Base-by-base conservation (phyloP, 2,113 vertebrate species). In the Alligator sinensis region DNA sequence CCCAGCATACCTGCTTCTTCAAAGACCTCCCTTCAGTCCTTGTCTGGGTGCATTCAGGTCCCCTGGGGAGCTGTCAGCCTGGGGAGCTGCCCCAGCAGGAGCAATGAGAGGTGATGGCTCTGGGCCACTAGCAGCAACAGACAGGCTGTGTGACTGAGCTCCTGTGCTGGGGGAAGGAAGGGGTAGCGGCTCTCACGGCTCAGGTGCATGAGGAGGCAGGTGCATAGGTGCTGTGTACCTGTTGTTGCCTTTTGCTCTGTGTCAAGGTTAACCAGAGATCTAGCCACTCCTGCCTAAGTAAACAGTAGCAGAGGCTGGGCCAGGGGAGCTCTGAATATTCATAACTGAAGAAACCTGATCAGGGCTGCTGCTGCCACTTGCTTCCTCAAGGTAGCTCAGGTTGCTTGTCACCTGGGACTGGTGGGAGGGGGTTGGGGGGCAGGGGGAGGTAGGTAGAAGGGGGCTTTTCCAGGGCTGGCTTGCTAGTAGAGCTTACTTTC, bases 181-280 rank as follows among this genome's bases (percentile, higher is more conserved):
- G 66, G 18, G 30, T 18, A 66, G 61, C 19, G 22, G 22, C 38
- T 81, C 60, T 86, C 93, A 95, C 61, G 78, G n/a, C 19, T 90
- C 97, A 97, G 96, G 96, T 94, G 94, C 79, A 11, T 47, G 38
- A 60, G 80, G 93, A 81, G 91, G 89, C 96, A 96, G 96, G 96
- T 96, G 96, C 91, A 82, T 62, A 38, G 77, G 9, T 11, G 75
- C 74, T 18, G 25, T 24, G 28, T 66, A 28, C 64, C 64, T n/a
- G 64, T 16, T 15, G 64, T 28, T n/a, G 64, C 59, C 34, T 88
- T 27, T 58, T 1, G 93, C 86, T 81, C 68, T 77, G 80, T 55
- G 95, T 97, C 97, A 98, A 98, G 98, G 98, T 98, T 97, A 98
- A 98, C 94, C 88, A 90, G 94, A 90, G 90, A 93, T 88, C 96